Percentiles rank a stretch among this genome's conserved stretches.
Evolutionary conservation across 2,113 vertebrate species (phyloP).

Genomic region (Guaruba guarouba): DNA sequence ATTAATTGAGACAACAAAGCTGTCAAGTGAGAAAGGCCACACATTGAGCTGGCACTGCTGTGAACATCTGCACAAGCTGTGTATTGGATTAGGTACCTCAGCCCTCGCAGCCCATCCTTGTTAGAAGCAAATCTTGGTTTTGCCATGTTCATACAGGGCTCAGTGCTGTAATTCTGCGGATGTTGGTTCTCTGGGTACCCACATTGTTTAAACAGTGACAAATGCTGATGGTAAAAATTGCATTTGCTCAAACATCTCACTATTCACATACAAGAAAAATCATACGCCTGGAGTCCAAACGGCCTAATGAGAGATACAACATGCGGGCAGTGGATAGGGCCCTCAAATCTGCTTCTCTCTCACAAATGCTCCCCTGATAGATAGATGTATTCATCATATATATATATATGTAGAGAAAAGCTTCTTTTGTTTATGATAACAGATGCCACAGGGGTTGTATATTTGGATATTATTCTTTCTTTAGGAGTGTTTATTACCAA

Average conservation of each 20-base stretch:
- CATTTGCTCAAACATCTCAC: neutral
- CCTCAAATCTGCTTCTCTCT: neutral
- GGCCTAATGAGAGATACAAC: neutral
- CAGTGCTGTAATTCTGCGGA: neutral
- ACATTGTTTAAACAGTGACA: neutral
- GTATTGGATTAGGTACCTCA: neutral
- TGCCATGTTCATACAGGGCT: neutral
- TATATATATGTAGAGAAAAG: neutral
- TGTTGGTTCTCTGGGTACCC: neutral
- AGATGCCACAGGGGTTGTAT: neutral
- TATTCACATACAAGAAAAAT: neutral
- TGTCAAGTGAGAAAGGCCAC: neutral
- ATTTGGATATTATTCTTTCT: slow-evolving; percentile 41
- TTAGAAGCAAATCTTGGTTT: neutral
- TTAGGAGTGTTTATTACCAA: slow-evolving; percentile 26
- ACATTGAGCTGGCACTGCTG: neutral
- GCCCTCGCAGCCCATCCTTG: neutral
- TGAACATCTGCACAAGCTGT: neutral
- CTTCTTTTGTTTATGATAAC: neutral
- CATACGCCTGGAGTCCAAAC: neutral
- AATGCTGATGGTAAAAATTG: neutral
- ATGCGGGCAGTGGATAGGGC: neutral
- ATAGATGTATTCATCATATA: neutral
- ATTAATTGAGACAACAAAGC: neutral
- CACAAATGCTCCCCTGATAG: neutral